Evolutionary conservation across 2,113 vertebrate species (phyloP).

Genomic region (Rallus limicola): DNA sequence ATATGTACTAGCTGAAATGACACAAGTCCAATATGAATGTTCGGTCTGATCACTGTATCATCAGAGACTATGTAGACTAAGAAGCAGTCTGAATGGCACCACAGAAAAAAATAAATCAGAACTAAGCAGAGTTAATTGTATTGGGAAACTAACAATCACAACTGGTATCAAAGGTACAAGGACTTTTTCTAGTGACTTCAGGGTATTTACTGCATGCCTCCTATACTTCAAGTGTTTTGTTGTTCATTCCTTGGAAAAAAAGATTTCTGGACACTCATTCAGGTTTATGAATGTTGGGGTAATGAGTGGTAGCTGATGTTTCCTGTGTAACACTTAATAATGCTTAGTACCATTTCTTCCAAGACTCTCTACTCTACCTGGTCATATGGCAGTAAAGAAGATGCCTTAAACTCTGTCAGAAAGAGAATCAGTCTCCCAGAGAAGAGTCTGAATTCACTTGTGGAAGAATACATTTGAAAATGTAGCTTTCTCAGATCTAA

Average conservation of each 20-base stretch:
- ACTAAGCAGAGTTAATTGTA: neutral
- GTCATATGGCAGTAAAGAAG: neutral
- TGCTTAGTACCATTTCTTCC: neutral
- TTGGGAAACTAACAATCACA: neutral
- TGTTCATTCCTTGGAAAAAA: neutral
- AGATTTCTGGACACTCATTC: neutral
- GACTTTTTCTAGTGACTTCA: neutral
- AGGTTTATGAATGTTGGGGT: neutral
- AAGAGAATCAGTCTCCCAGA: neutral
- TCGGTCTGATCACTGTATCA: neutral
- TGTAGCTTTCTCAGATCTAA: neutral
- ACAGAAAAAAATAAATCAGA: neutral
- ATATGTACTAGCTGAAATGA: neutral
- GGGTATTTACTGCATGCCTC: neutral
- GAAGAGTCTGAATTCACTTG: neutral
- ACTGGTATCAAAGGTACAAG: neutral
- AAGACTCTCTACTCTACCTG: neutral
- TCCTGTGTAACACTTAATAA: neutral
- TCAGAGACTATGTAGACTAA: neutral
- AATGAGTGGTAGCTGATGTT: neutral
- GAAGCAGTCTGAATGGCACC: neutral
- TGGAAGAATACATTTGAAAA: neutral
- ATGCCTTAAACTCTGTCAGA: neutral
- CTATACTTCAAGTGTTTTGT: neutral
- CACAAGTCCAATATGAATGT: neutral